Conservation (phyloP, 2,888 invertebrate species). For the Iselma pallidipennis region DNA sequence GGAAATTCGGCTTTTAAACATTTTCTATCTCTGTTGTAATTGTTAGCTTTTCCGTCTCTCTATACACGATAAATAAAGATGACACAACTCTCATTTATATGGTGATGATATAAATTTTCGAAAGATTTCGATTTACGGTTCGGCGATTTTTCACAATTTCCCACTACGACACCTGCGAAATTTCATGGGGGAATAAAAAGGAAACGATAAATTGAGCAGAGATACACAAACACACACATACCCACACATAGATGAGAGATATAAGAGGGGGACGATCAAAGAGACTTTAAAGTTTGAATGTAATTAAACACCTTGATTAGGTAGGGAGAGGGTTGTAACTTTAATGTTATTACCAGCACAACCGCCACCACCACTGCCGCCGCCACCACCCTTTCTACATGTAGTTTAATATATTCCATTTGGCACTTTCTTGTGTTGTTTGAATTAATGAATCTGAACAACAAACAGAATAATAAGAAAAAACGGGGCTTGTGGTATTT, state of each 20-base stretch:
- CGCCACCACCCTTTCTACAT: neutral
- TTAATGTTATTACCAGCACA: neutral
- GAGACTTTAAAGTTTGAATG: constrained; percentile 1
- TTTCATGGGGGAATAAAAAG: too few species aligned
- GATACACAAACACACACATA: too few species aligned
- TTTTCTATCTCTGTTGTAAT: neutral
- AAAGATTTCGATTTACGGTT: neutral
- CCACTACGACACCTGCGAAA: neutral
- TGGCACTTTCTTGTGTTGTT: neutral
- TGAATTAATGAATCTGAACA: constrained; percentile 2
- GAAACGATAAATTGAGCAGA: too few species aligned
- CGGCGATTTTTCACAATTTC: neutral
- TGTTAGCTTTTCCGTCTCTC: neutral
- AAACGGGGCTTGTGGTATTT: too few species aligned
- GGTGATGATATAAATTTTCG: neutral
- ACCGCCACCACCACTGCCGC: neutral
- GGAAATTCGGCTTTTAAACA: neutral
- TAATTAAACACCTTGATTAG: constrained; percentile 24
- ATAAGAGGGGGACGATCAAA: neutral
- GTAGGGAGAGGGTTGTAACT: constrained; percentile 6
- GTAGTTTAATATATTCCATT: neutral
- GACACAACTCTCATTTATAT: neutral
- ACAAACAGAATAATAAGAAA: constrained; percentile 2
- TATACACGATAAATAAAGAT: neutral
- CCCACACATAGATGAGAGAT: neutral